These are phyloP conservation scores for Odontomyia ornata DNA, from an alignment of 2,888 invertebrate genomes.

Conservation along the genomic window DNA sequence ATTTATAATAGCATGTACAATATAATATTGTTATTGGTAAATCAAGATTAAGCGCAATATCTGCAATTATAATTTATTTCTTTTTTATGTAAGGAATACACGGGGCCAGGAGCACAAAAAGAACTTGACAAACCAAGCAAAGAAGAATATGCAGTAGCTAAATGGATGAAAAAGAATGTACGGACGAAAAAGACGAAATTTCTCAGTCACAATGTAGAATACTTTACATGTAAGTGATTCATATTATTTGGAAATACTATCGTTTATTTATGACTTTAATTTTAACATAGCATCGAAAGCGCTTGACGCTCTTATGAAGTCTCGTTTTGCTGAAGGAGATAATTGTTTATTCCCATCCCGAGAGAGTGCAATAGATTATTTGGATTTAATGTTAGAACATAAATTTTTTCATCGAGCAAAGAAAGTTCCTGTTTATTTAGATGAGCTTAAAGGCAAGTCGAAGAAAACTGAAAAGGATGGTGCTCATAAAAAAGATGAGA, in stretches of 20 bases:
- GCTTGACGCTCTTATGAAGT: conserved; percentile 89
- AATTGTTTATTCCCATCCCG: conserved; percentile 82
- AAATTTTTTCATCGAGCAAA: conserved; percentile 96
- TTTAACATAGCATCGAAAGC: conserved; percentile 90
- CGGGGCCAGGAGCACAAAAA: conserved; percentile 64
- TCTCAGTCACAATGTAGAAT: conserved; percentile 94
- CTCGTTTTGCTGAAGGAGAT: conserved; percentile 85
- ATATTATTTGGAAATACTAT: conserved; percentile 2
- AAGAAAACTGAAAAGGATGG: conserved; percentile 22
- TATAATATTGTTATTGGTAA: too few relatives aligned
- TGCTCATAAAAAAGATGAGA: background rate
- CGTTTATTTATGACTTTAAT: too few relatives aligned
- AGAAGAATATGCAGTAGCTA: conserved; percentile 92
- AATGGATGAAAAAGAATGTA: conserved; percentile 92
- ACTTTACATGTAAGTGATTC: conserved; percentile 81
- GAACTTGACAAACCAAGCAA: conserved; percentile 81
- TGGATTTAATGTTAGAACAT: conserved; percentile 87
- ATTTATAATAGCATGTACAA: too few relatives aligned
- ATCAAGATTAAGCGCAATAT: too few relatives aligned
- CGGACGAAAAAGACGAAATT: conserved; percentile 96
- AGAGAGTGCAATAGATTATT: conserved; percentile 79
- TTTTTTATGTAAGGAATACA: conserved; percentile 59
- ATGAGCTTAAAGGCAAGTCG: conserved; percentile 67
- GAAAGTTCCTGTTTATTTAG: conserved; percentile 81
- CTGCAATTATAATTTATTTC: too few relatives aligned